phyloP scores from a whole-genome alignment of 2,113 vertebrate species.

The Glaucidium brasilianum region DNA sequence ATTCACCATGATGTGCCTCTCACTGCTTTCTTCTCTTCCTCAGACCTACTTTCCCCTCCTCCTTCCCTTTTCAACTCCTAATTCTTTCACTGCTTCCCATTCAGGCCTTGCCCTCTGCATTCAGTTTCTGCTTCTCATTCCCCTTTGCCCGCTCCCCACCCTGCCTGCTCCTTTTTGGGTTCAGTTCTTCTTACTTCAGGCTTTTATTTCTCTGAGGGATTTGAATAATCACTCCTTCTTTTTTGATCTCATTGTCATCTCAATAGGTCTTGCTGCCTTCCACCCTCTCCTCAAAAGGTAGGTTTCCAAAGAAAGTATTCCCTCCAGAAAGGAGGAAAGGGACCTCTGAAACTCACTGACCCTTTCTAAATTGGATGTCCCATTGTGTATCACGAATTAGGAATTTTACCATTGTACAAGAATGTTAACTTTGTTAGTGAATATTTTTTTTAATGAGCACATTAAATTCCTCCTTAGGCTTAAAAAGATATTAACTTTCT shows the following conservation, averaged over 20 bases:
- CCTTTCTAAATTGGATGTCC: slow-evolving; percentile 53
- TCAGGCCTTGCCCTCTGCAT: slow-evolving; percentile 59
- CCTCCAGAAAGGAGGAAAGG: slow-evolving; percentile 24
- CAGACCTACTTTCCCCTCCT: slow-evolving; percentile 49
- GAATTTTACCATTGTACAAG: slow-evolving; percentile 28
- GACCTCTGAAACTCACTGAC: slow-evolving; percentile 60
- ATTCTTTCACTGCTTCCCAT: slow-evolving; percentile 59
- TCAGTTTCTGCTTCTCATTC: slow-evolving; percentile 62
- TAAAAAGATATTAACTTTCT: background rate
- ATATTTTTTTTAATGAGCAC: slow-evolving; percentile 30
- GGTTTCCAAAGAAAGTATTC: slow-evolving; percentile 53
- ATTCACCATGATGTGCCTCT: slow-evolving; percentile 13
- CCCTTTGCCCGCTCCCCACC: slow-evolving; percentile 40
- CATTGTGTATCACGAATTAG: background rate
- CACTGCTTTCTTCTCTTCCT: slow-evolving; percentile 26
- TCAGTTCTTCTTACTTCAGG: slow-evolving; percentile 51
- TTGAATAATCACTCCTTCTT: slow-evolving; percentile 65
- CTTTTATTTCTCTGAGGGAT: slow-evolving; percentile 61
- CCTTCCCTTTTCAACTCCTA: slow-evolving; percentile 52
- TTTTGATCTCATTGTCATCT: slow-evolving; percentile 64
- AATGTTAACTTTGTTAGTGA: slow-evolving; percentile 43
- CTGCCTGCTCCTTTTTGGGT: slow-evolving; percentile 49
- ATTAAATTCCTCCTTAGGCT: background rate
- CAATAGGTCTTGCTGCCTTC: slow-evolving; percentile 60
- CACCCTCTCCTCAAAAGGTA: slow-evolving; percentile 55